Evolutionary conservation across 2,797 vertebrate species (phyloP).

Genomic region (Acridotheres tristis): DNA sequence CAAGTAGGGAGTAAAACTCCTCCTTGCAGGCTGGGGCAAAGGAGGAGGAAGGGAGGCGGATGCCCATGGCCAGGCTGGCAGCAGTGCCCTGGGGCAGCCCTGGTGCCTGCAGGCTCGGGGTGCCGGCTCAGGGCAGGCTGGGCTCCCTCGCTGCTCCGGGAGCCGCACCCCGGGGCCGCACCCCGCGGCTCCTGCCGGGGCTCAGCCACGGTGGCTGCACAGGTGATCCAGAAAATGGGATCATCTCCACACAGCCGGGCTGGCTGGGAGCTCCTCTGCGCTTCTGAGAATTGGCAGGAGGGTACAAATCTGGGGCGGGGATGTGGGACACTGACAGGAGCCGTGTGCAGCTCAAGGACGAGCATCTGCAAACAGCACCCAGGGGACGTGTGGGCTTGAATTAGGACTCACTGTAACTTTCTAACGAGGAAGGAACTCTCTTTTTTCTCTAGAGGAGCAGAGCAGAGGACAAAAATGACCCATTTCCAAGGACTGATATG

Average conservation of each 20-base stretch:
- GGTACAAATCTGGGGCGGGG: not conserved
- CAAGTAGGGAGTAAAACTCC: not conserved
- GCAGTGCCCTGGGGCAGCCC: fast-evolving
- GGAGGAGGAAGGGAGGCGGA: not conserved
- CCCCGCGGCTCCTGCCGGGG: fast-evolving
- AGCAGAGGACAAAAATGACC: not conserved
- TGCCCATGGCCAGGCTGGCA: not conserved
- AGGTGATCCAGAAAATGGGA: not conserved
- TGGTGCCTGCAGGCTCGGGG: not conserved
- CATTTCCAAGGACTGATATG: not conserved
- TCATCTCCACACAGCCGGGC: fast-evolving
- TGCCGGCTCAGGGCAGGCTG: fast-evolving
- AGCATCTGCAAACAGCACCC: fast-evolving
- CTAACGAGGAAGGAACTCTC: not conserved
- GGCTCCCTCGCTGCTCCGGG: fast-evolving
- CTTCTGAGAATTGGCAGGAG: not conserved
- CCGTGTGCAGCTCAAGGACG: not conserved
- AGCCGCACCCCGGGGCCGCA: too few species aligned
- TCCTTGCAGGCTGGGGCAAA: fast-evolving
- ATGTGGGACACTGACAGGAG: not conserved
- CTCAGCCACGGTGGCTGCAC: fast-evolving
- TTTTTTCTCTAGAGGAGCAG: not conserved
- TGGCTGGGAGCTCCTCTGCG: not conserved
- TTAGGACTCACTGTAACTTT: not conserved
- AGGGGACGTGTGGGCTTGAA: not conserved